phyloP scores from a whole-genome alignment of 2,797 vertebrate species.

The Geotrypetes seraphini region DNA sequence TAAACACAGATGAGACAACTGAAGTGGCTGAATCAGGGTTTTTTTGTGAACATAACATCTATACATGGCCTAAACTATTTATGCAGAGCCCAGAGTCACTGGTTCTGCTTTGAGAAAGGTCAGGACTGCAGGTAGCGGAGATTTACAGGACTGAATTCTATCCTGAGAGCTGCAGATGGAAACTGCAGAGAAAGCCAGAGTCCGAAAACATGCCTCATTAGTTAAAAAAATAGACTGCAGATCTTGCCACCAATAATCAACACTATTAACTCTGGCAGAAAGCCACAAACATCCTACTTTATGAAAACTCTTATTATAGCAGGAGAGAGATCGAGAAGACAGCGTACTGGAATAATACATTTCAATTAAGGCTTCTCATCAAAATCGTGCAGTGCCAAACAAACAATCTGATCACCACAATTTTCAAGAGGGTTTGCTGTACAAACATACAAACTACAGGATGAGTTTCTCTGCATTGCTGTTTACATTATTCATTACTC shows the following conservation, averaged over 20 bases:
- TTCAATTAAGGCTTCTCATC: too few species aligned
- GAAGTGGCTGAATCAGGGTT: too few species aligned
- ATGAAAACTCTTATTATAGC: neutral
- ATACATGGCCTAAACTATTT: neutral
- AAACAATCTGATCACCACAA: too few species aligned
- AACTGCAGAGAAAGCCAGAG: neutral
- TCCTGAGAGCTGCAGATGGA: neutral
- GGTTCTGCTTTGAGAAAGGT: too few species aligned
- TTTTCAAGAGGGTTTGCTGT: too few species aligned
- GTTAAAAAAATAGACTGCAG: neutral
- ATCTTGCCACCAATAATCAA: constrained; percentile 6
- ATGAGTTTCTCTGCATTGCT: too few species aligned
- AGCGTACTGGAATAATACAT: too few species aligned
- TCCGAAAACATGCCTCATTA: neutral
- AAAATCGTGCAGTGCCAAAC: too few species aligned
- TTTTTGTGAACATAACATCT: neutral
- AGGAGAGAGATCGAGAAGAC: too few species aligned
- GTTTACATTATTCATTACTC: too few species aligned
- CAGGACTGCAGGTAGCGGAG: neutral
- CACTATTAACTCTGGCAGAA: neutral
- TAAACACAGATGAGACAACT: too few species aligned
- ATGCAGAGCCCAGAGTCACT: neutral
- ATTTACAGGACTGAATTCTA: neutral
- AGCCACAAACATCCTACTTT: neutral
- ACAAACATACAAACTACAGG: too few species aligned